phyloP scores from a whole-genome alignment of 2,888 invertebrate genomes.

The Pristionchus mayeri region DNA sequence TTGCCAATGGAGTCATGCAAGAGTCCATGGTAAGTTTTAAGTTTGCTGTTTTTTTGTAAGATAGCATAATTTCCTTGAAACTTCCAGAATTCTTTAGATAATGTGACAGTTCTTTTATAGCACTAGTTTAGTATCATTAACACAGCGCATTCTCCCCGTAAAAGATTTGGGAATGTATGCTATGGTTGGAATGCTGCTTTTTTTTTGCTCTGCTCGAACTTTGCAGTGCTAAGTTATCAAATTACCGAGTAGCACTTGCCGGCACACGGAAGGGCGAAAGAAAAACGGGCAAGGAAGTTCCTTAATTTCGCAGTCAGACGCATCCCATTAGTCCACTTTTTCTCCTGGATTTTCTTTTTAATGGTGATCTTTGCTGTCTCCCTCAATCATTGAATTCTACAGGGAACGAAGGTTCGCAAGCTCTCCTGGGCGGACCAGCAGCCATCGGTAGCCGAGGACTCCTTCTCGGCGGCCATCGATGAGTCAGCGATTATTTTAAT shows the following conservation, averaged over 20 bases:
- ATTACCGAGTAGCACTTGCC: neutral
- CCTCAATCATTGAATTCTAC: neutral
- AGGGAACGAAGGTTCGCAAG: slow-evolving; percentile 43
- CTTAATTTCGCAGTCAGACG: neutral
- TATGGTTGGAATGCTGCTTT: no score
- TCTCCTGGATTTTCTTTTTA: no score
- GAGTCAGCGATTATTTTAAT: slow-evolving; percentile 1
- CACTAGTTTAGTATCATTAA: no score
- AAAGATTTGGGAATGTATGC: no score
- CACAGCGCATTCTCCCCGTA: no score
- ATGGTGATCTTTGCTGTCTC: no score
- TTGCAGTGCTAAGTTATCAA: neutral
- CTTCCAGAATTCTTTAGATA: no score
- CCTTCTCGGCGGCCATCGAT: slow-evolving; percentile 20
- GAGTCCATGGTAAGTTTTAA: slow-evolving; percentile 13
- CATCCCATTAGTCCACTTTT: no score
- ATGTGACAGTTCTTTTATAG: no score
- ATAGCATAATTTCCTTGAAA: no score
- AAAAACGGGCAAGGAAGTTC: neutral
- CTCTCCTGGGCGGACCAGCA: slow-evolving; percentile 47
- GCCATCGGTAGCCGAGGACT: slow-evolving; percentile 29
- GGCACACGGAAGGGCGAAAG: neutral
- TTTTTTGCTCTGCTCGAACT: neutral
- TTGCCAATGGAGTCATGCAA: slow-evolving; percentile 30
- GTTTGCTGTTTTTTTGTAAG: no score